Percentiles rank a stretch among this genome's conserved stretches.
phyloP scores from a whole-genome alignment of 2,888 invertebrate species.

The Scaptomyza reducta region DNA sequence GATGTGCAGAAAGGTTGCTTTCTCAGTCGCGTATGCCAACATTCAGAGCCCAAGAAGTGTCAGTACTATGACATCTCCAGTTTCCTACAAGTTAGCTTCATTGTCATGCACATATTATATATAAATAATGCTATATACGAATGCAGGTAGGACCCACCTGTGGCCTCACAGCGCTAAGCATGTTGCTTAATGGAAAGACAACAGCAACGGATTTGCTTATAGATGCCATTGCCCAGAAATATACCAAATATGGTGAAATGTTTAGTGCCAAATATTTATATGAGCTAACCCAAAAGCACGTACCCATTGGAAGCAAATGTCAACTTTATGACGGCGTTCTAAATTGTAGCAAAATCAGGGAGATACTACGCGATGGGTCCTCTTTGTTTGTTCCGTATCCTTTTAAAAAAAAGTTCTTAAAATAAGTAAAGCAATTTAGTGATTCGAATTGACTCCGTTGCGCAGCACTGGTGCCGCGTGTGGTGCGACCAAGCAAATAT shows the following conservation, averaged over 20 bases:
- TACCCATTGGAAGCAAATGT: slow-evolving; percentile 53
- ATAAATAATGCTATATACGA: not conserved
- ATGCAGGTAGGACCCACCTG: slow-evolving; percentile 88
- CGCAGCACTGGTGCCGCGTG: slow-evolving; percentile 30
- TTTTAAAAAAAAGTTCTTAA: slow-evolving; percentile 68
- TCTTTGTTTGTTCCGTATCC: slow-evolving; percentile 86
- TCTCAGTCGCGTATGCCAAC: slow-evolving; percentile 85
- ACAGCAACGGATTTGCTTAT: slow-evolving; percentile 87
- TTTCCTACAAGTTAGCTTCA: slow-evolving; percentile 71
- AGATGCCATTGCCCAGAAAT: slow-evolving; percentile 87
- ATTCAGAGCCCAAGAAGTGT: slow-evolving; percentile 85
- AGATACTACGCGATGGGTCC: slow-evolving; percentile 83
- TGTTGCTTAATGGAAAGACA: slow-evolving; percentile 87
- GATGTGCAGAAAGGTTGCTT: slow-evolving; percentile 87
- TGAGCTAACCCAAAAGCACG: slow-evolving; percentile 80
- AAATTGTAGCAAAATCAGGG: slow-evolving; percentile 83
- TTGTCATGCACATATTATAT: not conserved
- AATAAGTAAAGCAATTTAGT: not conserved
- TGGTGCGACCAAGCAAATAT: slow-evolving; percentile 14
- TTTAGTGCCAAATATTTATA: slow-evolving; percentile 91
- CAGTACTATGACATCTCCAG: slow-evolving; percentile 83
- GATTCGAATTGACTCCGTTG: slow-evolving; percentile 8
- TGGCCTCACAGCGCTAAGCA: slow-evolving; percentile 93
- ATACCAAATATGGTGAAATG: slow-evolving; percentile 94
- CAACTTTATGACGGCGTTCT: slow-evolving; percentile 83